A percentile compares a stretch with the other conserved stretches of the same genome.
phyloP scores from a whole-genome alignment of 2,113 vertebrate genomes.

The Bos javanicus region DNA sequence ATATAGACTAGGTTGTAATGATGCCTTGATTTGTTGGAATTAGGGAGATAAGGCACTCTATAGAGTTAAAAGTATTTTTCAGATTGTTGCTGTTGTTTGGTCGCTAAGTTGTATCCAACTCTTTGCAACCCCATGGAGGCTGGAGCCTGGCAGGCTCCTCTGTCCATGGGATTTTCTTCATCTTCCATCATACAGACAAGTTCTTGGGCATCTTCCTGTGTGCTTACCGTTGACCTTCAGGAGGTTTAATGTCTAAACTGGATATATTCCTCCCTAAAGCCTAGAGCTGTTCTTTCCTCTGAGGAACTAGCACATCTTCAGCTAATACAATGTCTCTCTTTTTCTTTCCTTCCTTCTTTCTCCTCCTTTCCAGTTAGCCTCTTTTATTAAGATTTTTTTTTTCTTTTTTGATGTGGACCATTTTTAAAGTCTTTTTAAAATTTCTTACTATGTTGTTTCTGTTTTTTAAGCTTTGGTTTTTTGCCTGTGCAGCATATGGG shows the following conservation, averaged over 20 bases:
- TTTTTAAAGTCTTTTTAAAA: neutral
- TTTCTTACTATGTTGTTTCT: neutral
- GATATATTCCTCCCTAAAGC: neutral
- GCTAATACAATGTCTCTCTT: neutral
- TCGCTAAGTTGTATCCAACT: neutral
- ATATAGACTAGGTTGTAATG: neutral
- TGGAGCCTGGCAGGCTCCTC: neutral
- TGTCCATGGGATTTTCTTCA: neutral
- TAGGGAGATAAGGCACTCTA: neutral
- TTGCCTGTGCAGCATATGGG: neutral
- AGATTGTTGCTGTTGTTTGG: neutral
- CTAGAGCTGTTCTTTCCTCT: accelerated
- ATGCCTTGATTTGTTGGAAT: neutral
- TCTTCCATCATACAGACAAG: neutral
- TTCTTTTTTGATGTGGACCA: neutral
- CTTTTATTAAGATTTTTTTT: neutral
- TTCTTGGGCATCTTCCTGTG: neutral
- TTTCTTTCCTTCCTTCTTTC: neutral
- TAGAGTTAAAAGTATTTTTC: neutral
- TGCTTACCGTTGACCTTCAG: neutral
- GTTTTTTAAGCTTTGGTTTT: neutral
- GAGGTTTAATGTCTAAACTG: neutral
- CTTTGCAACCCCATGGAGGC: neutral
- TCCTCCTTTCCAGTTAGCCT: neutral
- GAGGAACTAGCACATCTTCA: neutral